These are phyloP conservation scores for Artemia sp. DNA, from an alignment of 2,888 invertebrate species.

Conservation along the genomic window DNA sequence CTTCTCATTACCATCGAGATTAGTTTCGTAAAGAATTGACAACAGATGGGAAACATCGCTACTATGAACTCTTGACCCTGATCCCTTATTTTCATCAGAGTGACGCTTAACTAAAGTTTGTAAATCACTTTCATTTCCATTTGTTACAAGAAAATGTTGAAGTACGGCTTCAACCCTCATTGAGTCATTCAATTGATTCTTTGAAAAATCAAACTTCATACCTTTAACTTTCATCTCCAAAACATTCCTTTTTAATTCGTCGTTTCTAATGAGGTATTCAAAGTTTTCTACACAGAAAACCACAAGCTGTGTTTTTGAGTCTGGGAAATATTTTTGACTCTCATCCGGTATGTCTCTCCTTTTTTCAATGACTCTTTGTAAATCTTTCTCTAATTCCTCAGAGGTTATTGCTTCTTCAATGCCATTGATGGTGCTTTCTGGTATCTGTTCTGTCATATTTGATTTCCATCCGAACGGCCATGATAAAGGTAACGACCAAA, in stretches of 20 bases:
- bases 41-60: background rate
- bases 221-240: background rate
- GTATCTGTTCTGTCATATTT: too few relatives aligned
- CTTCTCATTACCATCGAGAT: background rate
- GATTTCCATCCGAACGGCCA: too few relatives aligned
- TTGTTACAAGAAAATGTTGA: too few relatives aligned
- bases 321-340: background rate
- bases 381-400: background rate
- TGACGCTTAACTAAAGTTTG: too few relatives aligned
- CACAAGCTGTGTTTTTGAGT: background rate
- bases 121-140: too few relatives aligned
- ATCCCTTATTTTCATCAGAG: too few relatives aligned
- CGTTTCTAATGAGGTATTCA: background rate
- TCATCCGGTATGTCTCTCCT: background rate
- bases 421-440: too few relatives aligned
- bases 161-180: background rate
- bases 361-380: background rate
- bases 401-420: too few relatives aligned
- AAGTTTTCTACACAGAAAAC: background rate
- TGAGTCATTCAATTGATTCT: background rate
- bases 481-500: too few relatives aligned
- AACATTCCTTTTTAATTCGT: background rate
- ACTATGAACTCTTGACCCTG: too few relatives aligned
- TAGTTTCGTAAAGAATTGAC: background rate
- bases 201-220: slow-evolving; percentile 1